Conservation (phyloP, 2,888 invertebrate species). For the Mythimna ferrago region DNA sequence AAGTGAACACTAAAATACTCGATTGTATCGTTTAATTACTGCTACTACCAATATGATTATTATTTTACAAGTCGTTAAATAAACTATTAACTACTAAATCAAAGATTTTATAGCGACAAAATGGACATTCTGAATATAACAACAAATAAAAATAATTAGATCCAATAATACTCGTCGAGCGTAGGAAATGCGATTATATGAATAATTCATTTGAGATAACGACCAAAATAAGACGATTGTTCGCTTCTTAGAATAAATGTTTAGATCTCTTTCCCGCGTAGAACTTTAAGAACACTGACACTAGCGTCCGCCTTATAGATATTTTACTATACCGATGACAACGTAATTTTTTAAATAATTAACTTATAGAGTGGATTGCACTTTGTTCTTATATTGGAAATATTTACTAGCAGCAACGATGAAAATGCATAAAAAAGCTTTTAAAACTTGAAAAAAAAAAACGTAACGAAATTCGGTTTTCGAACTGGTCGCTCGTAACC, state of each 20-base stretch:
- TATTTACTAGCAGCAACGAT: conserved; percentile 15
- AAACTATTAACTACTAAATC: conserved; percentile 46
- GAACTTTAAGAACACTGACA: conserved; percentile 43
- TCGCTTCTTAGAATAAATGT: conserved; percentile 80
- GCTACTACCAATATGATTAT: conserved; percentile 19
- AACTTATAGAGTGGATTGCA: neutral
- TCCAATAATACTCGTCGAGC: conserved; percentile 73
- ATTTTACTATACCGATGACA: neutral
- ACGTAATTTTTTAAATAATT: conserved; percentile 6
- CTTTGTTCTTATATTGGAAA: conserved; percentile 5
- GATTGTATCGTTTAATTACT: conserved; percentile 15
- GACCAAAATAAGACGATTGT: conserved; percentile 86
- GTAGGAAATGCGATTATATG: conserved; percentile 84
- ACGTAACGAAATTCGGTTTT: conserved; percentile 65
- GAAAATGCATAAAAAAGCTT: conserved; percentile 41
- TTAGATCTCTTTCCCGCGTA: conserved; percentile 71
- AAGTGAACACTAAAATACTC: conserved; percentile 1
- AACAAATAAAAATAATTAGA: conserved; percentile 76
- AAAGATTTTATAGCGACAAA: conserved; percentile 59
- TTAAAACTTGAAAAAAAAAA: conserved; percentile 46
- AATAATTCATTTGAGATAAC: conserved; percentile 86
- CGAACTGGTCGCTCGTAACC: conserved; percentile 75
- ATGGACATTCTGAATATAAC: conserved; percentile 51
- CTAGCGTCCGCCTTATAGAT: conserved; percentile 19
- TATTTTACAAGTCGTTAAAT: conserved; percentile 22